Conservation (phyloP, 1,140 invertebrate genomes). For the Platyscapa corneri region DNA sequence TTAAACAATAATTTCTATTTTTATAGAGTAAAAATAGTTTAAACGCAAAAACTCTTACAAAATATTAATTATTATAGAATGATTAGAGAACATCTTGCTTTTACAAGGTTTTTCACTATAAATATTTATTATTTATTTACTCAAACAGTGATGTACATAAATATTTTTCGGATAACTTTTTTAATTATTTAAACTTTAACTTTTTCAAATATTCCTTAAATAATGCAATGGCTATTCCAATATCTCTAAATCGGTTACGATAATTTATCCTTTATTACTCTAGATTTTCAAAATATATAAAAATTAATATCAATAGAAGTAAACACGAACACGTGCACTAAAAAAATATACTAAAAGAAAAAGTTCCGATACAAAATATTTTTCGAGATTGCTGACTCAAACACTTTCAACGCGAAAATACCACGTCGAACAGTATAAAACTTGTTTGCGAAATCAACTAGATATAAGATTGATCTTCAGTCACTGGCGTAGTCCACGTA, state of each 20-base stretch:
- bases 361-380: not conserved
- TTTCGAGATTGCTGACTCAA: not conserved
- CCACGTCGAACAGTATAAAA: not conserved
- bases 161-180: too few species aligned
- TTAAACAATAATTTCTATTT: not conserved
- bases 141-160: too few species aligned
- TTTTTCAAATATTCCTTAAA: too few species aligned
- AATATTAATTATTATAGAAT: not conserved
- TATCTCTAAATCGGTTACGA: too few species aligned
- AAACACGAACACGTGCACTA: too few species aligned
- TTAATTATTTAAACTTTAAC: too few species aligned
- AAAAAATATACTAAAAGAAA: not conserved
- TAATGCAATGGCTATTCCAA: too few species aligned
- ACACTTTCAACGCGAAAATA: not conserved
- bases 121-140: too few species aligned
- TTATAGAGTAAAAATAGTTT: not conserved
- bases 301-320: too few species aligned
- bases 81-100: not conserved
- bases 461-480: conserved; percentile 3
- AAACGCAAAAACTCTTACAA: not conserved
- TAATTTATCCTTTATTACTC: too few species aligned
- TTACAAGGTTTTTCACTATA: too few species aligned
- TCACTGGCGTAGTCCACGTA: not conserved
- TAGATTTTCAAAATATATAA: too few species aligned
- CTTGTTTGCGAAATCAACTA: not conserved